Evolutionary conservation across 1,140 invertebrate species (phyloP).

Genomic region (Neocloeon triangulifer): DNA sequence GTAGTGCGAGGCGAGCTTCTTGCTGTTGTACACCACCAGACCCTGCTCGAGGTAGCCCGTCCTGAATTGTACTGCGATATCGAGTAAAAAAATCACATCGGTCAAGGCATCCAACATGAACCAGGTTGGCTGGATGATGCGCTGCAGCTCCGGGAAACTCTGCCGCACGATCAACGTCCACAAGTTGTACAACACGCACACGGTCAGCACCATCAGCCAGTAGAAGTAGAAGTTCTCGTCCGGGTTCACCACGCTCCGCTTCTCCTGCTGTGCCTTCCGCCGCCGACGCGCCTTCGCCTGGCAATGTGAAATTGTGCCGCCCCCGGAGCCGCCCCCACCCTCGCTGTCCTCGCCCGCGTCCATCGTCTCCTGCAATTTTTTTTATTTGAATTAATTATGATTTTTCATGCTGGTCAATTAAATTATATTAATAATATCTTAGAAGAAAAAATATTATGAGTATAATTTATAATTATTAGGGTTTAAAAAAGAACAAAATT

Average conservation of each 20-base stretch:
- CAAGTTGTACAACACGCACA: constrained; percentile 80
- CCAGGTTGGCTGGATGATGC: too few relatives aligned
- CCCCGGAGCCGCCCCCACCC: constrained; percentile 12
- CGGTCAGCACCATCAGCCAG: constrained; percentile 73
- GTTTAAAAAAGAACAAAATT: too few relatives aligned
- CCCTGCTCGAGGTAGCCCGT: constrained; percentile 93
- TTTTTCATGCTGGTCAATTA: too few relatives aligned
- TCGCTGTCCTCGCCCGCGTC: constrained; percentile 25
- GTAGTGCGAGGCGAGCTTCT: constrained; percentile 75
- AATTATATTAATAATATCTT: too few relatives aligned
- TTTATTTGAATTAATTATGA: too few relatives aligned
- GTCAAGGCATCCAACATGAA: constrained; percentile 56
- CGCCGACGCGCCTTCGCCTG: constrained; percentile 24
- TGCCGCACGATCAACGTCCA: constrained; percentile 90
- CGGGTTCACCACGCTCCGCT: constrained; percentile 77
- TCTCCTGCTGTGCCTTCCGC: constrained; percentile 33
- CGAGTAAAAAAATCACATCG: constrained; percentile 66
- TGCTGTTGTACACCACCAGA: constrained; percentile 77
- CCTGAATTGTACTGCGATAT: constrained; percentile 73
- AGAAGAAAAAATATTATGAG: too few relatives aligned
- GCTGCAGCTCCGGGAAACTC: constrained; percentile 78
- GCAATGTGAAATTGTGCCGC: constrained; percentile 31
- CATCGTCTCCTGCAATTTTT: constrained; percentile 35
- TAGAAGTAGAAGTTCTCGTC: constrained; percentile 91
- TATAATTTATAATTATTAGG: too few relatives aligned